Evolutionary conservation across 2,797 vertebrate genomes (phyloP).

Genomic region (Sebastes glaucus): DNA sequence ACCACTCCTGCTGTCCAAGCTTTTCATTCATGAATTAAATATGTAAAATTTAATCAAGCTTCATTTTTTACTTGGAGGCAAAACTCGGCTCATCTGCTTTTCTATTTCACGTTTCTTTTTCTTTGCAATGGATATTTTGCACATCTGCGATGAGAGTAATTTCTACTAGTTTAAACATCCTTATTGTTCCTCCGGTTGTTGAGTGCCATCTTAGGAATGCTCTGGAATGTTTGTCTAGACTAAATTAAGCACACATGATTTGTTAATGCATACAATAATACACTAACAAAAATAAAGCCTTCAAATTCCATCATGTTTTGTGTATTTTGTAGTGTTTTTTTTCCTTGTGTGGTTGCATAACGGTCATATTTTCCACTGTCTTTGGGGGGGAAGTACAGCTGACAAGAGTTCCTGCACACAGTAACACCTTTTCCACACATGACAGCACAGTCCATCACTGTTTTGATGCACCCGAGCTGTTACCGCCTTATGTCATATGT

Average conservation of each 20-base stretch:
- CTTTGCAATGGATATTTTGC: constrained; percentile 21
- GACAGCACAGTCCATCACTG: constrained; percentile 17
- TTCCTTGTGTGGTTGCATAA: neutral
- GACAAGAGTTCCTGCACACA: neutral
- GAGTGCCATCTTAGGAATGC: constrained; percentile 16
- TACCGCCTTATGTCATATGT: neutral
- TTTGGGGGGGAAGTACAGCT: neutral
- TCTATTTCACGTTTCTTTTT: neutral
- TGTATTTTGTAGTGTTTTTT: neutral
- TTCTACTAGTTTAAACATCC: neutral
- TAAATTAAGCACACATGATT: constrained; percentile 26
- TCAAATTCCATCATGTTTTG: constrained; percentile 9
- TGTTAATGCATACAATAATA: constrained; percentile 48
- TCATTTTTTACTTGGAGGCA: neutral
- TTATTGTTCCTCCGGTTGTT: neutral
- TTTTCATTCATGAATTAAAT: constrained; percentile 13
- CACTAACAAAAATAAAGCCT: constrained; percentile 54
- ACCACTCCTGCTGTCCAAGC: neutral
- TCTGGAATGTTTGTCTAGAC: constrained; percentile 25
- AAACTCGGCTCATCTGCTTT: neutral
- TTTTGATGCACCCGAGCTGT: constrained; percentile 2
- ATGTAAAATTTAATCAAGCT: neutral
- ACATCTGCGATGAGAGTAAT: neutral
- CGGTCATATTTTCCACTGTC: constrained; percentile 19
- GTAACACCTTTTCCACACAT: constrained; percentile 3